Percentiles rank a stretch among this genome's conserved stretches.
Conservation (phyloP, 2,888 invertebrate species). For the Machimus rusticus region DNA sequence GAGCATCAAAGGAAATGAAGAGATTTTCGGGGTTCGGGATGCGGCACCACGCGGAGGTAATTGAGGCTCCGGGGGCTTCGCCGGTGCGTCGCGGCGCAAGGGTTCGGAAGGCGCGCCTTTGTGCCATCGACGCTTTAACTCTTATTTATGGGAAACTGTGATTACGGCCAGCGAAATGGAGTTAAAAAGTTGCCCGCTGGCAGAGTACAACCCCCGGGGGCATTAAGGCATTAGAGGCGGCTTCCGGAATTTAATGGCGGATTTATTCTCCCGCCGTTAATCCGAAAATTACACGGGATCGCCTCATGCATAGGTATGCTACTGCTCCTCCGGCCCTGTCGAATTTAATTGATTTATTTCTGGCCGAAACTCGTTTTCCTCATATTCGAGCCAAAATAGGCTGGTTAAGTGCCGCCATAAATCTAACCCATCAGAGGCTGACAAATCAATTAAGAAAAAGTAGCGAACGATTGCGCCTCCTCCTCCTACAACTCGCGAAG, state of each 20-base stretch:
- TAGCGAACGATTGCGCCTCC: slow-evolving; percentile 20
- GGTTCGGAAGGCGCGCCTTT: neutral
- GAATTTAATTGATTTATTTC: slow-evolving; percentile 24
- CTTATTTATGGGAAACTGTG: slow-evolving; percentile 34
- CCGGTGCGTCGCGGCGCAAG: neutral
- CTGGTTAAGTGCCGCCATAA: slow-evolving; percentile 17
- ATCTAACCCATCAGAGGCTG: slow-evolving; percentile 24
- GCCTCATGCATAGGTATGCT: neutral
- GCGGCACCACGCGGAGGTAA: slow-evolving; percentile 37
- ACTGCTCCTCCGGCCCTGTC: neutral
- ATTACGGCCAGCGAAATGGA: slow-evolving; percentile 10
- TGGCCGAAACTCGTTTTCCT: slow-evolving; percentile 1
- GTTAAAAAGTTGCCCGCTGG: slow-evolving; percentile 17
- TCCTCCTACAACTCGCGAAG: slow-evolving; percentile 31
- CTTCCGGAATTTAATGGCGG: slow-evolving; percentile 33
- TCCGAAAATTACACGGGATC: slow-evolving; percentile 12
- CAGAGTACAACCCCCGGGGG: neutral
- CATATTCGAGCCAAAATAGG: neutral
- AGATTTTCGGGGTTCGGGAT: slow-evolving; percentile 32
- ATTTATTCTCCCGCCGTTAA: slow-evolving; percentile 8
- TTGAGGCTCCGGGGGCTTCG: neutral
- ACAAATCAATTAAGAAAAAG: slow-evolving; percentile 40
- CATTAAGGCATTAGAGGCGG: slow-evolving; percentile 33
- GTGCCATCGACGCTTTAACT: slow-evolving; percentile 17
- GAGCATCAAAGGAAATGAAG: slow-evolving; percentile 32